Base-by-base conservation (phyloP, 2,888 invertebrate genomes). In the Heteromurus nitidus region DNA sequence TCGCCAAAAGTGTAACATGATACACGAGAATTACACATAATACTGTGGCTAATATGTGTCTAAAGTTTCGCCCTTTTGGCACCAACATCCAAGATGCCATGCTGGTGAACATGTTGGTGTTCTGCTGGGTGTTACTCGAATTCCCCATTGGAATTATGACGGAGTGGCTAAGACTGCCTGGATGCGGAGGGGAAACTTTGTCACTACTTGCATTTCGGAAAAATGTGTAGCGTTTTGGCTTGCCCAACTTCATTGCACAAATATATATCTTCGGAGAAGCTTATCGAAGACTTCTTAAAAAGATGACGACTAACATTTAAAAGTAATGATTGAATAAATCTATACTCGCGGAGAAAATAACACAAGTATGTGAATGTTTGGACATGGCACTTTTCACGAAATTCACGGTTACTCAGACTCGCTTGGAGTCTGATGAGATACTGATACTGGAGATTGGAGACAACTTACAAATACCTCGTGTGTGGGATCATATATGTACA, bases 31-130 rank as follows among this genome's bases (percentile, higher is more conserved):
- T 77, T 20, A 77, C 62, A 64, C 77, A 77, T 26, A 77, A 50
- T 62, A 69, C 69, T 47, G 77, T 77, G 60, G 77, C 77, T 53
- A 77, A 77, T 53, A 77, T 77, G 62, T 77, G 77, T 62, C 77
- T 69, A 64, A 77, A 77, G 18, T 69, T 77, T 28, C 77, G 47
- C 20, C 77, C 77, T 70, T 31, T 77, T 77, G 77, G 77, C 77
- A 77, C 77, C 77, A 69, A 64, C 77, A 77, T 62, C 77, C 69
- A 70, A 0, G 77, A 62, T 64, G 76, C 58, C 69, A 77, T 69
- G 76, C 69, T 69, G 69, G 69, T 69, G 76, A 77, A 69, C 62
- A 77, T 62, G 62, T 5, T 20, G 18, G 28, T 44, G 9, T 30
- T 60, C 47, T 60, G 44, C 22, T 30, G 64, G n/a, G 58, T 53